Conservation (phyloP, 64 coral and sea anemone species). For the Trachythela sp. region DNA sequence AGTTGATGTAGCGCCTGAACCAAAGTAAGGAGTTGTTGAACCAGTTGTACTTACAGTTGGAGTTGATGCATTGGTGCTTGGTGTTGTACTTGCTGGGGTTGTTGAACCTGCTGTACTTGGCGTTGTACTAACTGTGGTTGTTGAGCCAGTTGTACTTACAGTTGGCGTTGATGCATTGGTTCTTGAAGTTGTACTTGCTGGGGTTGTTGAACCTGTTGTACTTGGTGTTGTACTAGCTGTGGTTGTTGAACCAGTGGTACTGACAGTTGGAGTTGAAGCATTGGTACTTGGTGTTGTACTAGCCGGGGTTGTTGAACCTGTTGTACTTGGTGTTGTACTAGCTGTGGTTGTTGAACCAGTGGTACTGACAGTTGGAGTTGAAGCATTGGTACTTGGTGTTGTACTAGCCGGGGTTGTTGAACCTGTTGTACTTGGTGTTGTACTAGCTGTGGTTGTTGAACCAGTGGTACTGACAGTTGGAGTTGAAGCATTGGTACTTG, state of each 20-base stretch:
- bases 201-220: neutral
- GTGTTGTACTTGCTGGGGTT: neutral
- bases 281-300: neutral
- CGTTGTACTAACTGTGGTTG: too few relatives aligned
- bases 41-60: conserved; percentile 19
- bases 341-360: neutral
- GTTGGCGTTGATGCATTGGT: neutral
- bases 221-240: neutral
- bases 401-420: neutral
- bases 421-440: neutral
- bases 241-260: too few relatives aligned
- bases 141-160: conserved; percentile 1
- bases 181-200: neutral
- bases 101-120: too few relatives aligned
- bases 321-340: neutral
- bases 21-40: neutral
- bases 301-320: neutral
- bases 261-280: neutral
- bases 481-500: neutral
- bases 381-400: neutral
- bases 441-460: neutral
- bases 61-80: neutral
- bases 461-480: neutral
- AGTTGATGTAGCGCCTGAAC: too few relatives aligned
- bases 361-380: neutral